Base-by-base conservation (phyloP, 2,888 invertebrate species). In the Dryobotodes eremita region DNA sequence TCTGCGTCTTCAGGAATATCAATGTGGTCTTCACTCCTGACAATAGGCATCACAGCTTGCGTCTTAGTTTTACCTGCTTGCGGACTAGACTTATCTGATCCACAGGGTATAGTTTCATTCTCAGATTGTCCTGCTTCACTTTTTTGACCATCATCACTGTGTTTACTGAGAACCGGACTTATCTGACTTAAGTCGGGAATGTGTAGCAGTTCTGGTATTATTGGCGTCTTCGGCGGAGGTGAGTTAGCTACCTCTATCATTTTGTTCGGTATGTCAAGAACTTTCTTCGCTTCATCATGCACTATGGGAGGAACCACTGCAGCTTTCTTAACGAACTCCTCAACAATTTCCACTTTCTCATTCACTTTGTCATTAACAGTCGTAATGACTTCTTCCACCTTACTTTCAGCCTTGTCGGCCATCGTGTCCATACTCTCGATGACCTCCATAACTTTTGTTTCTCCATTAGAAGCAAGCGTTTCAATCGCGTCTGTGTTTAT, bases 61-160 rank as follows among this genome's bases (percentile, higher is more conserved):
- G 96, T 97, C 87, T 97, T 97, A 8, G 94, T 93, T 87, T 96
- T 97, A 0, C 93, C 95, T 10, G 93, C 88, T 80, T 94, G 95
- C 13, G 97, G 97, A 88, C 97, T 97, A 7, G 97, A 97, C 83
- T 97, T 97, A 81, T 96, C 96, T 0, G 97, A 97, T 11, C 93
- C 96, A 87, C 97, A 97, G 0, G 96, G 95, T 75, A 97, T 97
- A 0, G 97, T 97, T 82, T 97, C 97, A 83, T 97, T 97, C 82
- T 97, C 97, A 5, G 97, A 97, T 77, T 96, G 96, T 0, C 94
- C 96, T 2, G 91, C 93, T 50, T 96, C 96, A 87, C 96, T 97
- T 83, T 95, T 97, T 79, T 95, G 96, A 13, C 95, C 96, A 77
- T 96, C 96, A 61, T 96, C 97, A 84, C 96, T 97, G 66, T 94